Conservation (phyloP, 2,888 invertebrate species). For the Athalia rosae region DNA sequence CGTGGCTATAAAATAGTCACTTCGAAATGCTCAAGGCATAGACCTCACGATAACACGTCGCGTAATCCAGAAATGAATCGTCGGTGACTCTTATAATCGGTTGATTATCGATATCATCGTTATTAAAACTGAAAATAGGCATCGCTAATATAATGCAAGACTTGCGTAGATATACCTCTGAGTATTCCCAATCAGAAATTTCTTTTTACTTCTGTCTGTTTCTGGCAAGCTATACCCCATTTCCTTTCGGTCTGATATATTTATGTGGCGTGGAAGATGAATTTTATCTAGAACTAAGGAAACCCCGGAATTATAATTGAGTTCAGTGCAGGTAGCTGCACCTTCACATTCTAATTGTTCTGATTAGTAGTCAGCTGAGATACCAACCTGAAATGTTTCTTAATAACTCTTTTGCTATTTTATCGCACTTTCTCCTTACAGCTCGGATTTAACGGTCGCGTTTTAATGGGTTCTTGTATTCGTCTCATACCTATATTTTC, state of each 20-base stretch:
- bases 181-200: too few species aligned
- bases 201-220: too few species aligned
- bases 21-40: neutral
- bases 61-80: slow-evolving; percentile 14
- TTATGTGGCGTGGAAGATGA: too few species aligned
- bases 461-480: slow-evolving; percentile 18
- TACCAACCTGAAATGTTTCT: slow-evolving; percentile 14
- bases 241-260: too few species aligned
- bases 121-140: too few species aligned
- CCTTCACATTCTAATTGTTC: slow-evolving; percentile 2
- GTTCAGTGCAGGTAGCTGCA: too few species aligned
- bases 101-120: neutral
- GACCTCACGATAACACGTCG: neutral
- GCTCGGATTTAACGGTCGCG: slow-evolving; percentile 25
- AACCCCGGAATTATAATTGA: neutral
- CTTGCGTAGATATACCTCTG: too few species aligned
- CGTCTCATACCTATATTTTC: neutral
- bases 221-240: too few species aligned
- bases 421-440: slow-evolving; percentile 33
- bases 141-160: too few species aligned
- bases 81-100: neutral
- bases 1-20: slow-evolving; percentile 1
- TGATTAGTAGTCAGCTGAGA: slow-evolving; percentile 26
- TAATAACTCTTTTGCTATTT: slow-evolving; percentile 15
- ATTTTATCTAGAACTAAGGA: too few species aligned